These are phyloP conservation scores for Pyrrhia umbra DNA, from an alignment of 2,888 invertebrate genomes.

Conservation along the genomic window DNA sequence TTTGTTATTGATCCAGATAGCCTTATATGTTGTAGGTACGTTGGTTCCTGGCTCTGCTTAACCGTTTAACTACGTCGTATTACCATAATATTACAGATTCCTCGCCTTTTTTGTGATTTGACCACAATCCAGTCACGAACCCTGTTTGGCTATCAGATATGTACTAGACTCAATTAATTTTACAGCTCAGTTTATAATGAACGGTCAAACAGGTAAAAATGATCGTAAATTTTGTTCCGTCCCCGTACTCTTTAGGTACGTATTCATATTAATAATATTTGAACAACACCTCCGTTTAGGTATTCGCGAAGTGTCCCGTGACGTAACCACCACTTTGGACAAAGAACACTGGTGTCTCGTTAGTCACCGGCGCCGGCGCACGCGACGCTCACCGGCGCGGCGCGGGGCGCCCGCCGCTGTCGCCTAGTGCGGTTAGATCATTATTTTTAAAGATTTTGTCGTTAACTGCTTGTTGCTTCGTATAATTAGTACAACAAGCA, in stretches of 20 bases:
- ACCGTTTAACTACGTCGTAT: neutral
- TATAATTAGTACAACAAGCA: constrained; percentile 36
- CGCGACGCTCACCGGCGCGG: constrained; percentile 41
- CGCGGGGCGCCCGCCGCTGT: constrained; percentile 22
- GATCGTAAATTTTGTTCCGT: neutral
- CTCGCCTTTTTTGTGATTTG: no score
- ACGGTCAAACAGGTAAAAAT: no score
- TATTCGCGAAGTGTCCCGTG: constrained; percentile 9
- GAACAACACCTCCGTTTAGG: neutral
- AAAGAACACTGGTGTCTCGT: constrained; percentile 55
- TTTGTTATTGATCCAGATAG: neutral
- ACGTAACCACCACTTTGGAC: constrained; percentile 41
- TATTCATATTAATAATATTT: neutral
- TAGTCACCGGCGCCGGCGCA: constrained; percentile 61
- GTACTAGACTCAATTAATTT: neutral
- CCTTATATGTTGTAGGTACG: neutral
- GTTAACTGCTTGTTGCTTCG: constrained; percentile 35
- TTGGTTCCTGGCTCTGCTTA: neutral
- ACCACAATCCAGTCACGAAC: no score
- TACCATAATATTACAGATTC: neutral
- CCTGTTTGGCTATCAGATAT: neutral
- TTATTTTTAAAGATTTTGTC: constrained; percentile 55
- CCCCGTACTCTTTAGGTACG: neutral
- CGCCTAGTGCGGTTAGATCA: constrained; percentile 56
- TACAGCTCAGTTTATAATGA: no score